Base-by-base conservation (phyloP, 2,888 invertebrate genomes). In the Trichogramma evanescens region DNA sequence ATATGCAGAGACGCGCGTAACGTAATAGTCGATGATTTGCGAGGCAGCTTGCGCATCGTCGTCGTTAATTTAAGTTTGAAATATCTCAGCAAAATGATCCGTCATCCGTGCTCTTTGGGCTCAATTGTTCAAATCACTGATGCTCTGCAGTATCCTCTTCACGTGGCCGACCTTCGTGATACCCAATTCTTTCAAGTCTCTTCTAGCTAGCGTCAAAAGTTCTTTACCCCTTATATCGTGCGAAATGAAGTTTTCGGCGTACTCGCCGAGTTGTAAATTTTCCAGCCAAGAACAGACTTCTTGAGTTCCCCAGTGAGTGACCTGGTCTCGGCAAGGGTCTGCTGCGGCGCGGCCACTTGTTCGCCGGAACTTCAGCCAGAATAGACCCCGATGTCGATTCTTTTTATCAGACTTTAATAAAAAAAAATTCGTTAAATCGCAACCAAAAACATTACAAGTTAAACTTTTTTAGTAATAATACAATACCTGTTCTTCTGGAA, bases 101-200 rank as follows among this genome's bases (percentile, higher is more conserved):
- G 9, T n/a, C 46, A 10, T 6, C 6, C 10, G 6, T 46, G 6
- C 46, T 9, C 46, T 26, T 26, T 26, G 26, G 26, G 26, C 26
- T 26, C 26, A 74, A 68, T 70, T 74, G 63, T 78, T 78, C 66
- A 91, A 80, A 77, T 95, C 95, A 79, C 92, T 91, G 65, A 95
- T 92, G 38, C 92, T 94, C 77, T 94, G 93, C 66, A 95, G 85
- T 68, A 98, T 91, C 72, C 97, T 85, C 80, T 97, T 97, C 42
- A 96, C 89, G 77, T 97, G 97, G 0, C 97, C 97, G 55, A 97
- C 93, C 81, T 97, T 97, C 7, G 89, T 89, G 57, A 97, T 89
- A 6, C 96, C 96, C 51, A 97, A 83, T 67, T 97, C 97, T 75
- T 94, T 87, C 4, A 93, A 82, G 76, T 93, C 93, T 10, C 94